These are phyloP conservation scores for Schrankia costaestrigalis DNA, from an alignment of 2,888 invertebrate genomes.

Conservation along the genomic window DNA sequence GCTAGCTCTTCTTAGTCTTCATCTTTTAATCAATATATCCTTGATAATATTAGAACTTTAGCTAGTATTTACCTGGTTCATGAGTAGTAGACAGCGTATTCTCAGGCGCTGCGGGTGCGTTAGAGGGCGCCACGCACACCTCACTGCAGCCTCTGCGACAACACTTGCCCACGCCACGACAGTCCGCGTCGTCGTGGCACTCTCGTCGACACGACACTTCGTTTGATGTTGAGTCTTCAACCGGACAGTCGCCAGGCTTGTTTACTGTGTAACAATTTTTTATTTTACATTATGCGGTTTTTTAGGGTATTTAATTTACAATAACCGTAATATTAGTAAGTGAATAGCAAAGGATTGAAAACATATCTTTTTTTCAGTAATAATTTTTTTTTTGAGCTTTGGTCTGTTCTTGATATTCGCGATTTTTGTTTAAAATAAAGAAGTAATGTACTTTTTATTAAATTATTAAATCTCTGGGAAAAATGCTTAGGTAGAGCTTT, in stretches of 20 bases:
- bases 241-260: conserved; percentile 73
- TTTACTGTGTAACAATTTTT: conserved; percentile 67
- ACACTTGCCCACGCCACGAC: conserved; percentile 89
- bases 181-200: conserved; percentile 91
- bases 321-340: no score
- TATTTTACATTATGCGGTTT: background rate
- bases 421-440: no score
- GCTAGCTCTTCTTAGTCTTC: no score
- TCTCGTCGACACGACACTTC: conserved; percentile 82
- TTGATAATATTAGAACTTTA: background rate
- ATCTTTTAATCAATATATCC: background rate
- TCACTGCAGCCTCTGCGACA: conserved; percentile 89
- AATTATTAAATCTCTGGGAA: no score
- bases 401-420: no score
- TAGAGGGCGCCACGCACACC: conserved; percentile 78
- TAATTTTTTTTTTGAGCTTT: no score
- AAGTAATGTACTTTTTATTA: no score
- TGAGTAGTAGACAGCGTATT: conserved; percentile 32
- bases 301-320: no score
- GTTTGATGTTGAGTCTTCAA: conserved; percentile 21
- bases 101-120: conserved; percentile 17
- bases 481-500: no score
- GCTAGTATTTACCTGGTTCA: conserved; percentile 47
- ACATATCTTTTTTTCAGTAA: no score
- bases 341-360: no score